Base-by-base conservation (phyloP, 2,888 invertebrate species). In the Idaea dimidiata region DNA sequence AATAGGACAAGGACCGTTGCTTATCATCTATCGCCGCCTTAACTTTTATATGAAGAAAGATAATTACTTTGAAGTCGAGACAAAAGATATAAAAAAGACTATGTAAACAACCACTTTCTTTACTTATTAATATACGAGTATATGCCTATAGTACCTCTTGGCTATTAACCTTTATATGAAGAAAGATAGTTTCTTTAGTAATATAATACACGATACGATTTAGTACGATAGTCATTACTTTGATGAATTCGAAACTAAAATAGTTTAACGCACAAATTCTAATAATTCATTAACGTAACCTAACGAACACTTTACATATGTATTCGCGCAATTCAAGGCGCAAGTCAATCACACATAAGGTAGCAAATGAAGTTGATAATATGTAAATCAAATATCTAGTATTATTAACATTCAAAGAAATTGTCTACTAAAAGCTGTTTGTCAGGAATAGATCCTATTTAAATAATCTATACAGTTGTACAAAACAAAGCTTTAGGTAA, bases 401-500 rank as follows among this genome's bases (percentile, higher is more conserved):
- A 33, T 10, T 10, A 10, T 10, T 3, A 43, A 43, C 43, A 43
- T 14, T 8, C 43, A 43, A 14, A 14, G 14, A 43, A 43, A 43
- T 7, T 59, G 60, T 53, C n/a, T 17, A 17, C 59, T 59, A 66
- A 64, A 60, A 53, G 24, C 31, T 59, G 24, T 43, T 61, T 62
- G 64, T 60, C 60, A 67, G 63, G 67, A 66, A 73, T 66, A 67
- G 59, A 61, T 61, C 71, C 68, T 61, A 83, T 86, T 84, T 81
- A 77, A 83, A 86, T 86, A 84, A 82, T 77, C 79, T 79, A 72
- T 66, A 74, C 14, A 43, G 14, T 10, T 14, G 14, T 43, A 43
- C 43, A 43, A 43, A 8, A 43, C 70, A 72, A 72, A 78, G 78
- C 77, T 72, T 73, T 72, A 71, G 67, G 83, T 24, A 84, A 84